These are phyloP conservation scores for Pristionchus japonicus DNA, from an alignment of 2,888 invertebrate genomes.

Conservation along the genomic window DNA sequence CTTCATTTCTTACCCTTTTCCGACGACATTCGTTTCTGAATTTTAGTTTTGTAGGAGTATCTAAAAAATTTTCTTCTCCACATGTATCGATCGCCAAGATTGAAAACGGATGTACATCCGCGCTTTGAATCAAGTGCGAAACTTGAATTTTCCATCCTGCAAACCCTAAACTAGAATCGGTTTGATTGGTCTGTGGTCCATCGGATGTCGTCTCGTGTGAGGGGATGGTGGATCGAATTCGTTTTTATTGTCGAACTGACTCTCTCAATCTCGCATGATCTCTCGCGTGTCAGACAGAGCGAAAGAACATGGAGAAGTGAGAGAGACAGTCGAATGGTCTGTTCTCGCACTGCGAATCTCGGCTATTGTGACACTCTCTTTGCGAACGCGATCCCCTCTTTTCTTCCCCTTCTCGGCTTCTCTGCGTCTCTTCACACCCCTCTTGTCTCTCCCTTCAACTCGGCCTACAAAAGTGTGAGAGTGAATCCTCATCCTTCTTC, in stretches of 20 bases:
- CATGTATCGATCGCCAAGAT: too few species aligned
- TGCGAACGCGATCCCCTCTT: not conserved
- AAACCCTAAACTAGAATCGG: not conserved
- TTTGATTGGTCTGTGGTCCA: not conserved
- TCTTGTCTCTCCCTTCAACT: not conserved
- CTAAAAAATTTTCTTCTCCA: too few species aligned
- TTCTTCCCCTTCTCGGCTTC: not conserved
- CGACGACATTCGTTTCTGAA: too few species aligned
- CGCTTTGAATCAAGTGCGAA: too few species aligned
- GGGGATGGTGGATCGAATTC: not conserved
- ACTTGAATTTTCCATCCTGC: not conserved
- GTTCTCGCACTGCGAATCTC: not conserved
- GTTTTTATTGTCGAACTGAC: not conserved
- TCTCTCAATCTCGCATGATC: not conserved
- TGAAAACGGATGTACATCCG: too few species aligned
- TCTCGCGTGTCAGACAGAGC: too few species aligned
- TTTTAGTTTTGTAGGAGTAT: too few species aligned
- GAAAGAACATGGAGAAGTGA: too few species aligned
- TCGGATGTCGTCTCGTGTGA: not conserved
- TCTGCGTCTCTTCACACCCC: not conserved
- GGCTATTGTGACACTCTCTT: slow-evolving; percentile 2
- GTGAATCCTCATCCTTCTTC: not conserved
- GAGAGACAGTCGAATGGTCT: too few species aligned
- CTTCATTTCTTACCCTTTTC: not conserved
- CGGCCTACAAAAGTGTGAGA: slow-evolving; percentile 17